Percentiles rank a stretch among this genome's conserved stretches.
Evolutionary conservation across 2,113 vertebrate genomes (phyloP).

Genomic region (Sceloporus tristichus): DNA sequence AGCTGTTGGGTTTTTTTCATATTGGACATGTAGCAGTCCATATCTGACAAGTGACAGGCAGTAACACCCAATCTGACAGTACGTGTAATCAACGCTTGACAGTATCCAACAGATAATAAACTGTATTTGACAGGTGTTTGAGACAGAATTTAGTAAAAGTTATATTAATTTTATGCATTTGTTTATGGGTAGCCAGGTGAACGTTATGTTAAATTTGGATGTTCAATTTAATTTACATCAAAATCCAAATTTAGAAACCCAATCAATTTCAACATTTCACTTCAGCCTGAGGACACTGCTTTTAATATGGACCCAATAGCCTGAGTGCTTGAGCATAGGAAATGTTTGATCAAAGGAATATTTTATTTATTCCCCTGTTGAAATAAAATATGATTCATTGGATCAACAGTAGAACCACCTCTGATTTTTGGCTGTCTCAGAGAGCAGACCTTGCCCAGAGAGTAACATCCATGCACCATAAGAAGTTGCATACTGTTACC

Average conservation of each 20-base stretch:
- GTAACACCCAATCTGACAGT: background rate
- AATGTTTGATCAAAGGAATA: background rate
- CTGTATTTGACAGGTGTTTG: background rate
- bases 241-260: background rate
- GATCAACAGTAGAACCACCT: background rate
- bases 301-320: background rate
- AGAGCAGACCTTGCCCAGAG: background rate
- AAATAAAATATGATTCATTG: conserved; percentile 6
- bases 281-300: background rate
- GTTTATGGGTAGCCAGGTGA: background rate
- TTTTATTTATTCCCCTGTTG: background rate
- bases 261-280: background rate
- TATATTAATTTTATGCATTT: background rate
- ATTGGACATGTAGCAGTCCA: background rate
- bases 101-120: background rate
- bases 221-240: background rate
- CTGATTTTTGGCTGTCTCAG: background rate
- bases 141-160: background rate
- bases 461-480: background rate
- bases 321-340: background rate
- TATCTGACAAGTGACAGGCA: background rate
- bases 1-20: background rate
- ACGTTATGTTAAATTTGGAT: background rate
- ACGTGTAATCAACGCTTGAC: background rate
- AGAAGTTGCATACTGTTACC: background rate